phyloP scores from a whole-genome alignment of 2,113 vertebrate species.

The Saguinus midas region DNA sequence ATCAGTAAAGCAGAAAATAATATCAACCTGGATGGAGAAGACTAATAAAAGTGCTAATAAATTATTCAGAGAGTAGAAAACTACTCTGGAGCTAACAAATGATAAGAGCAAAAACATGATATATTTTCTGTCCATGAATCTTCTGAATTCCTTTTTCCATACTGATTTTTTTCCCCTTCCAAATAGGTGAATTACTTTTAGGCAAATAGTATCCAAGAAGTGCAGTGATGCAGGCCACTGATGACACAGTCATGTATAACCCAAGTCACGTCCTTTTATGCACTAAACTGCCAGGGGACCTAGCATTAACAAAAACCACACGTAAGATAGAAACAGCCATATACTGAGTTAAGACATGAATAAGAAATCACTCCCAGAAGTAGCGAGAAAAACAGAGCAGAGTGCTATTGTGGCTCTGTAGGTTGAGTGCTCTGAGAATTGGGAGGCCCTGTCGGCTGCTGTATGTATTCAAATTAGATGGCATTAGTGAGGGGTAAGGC shows the following conservation, averaged over 20 bases:
- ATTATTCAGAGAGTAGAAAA: neutral
- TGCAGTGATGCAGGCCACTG: conserved; percentile 36
- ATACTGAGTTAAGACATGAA: neutral
- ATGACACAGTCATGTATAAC: conserved; percentile 57
- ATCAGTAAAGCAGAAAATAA: neutral
- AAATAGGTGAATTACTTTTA: conserved; percentile 21
- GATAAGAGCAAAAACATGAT: neutral
- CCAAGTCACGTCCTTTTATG: conserved; percentile 7
- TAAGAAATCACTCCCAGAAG: neutral
- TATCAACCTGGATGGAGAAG: neutral
- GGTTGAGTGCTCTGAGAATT: accelerated
- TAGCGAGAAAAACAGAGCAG: neutral
- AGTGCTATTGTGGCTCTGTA: accelerated
- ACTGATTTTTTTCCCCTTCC: conserved; percentile 52
- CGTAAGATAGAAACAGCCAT: neutral
- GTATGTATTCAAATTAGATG: neutral
- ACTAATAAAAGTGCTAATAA: neutral
- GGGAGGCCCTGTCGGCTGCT: neutral
- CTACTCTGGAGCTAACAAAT: neutral
- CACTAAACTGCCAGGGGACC: conserved; percentile 38
- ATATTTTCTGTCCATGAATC: neutral
- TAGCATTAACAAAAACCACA: conserved; percentile 52
- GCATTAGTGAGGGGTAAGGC: accelerated
- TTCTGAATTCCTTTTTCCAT: neutral
- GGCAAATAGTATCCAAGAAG: conserved; percentile 34